phyloP scores from a whole-genome alignment of 2,113 vertebrate species.

The Hymenochirus boettgeri region DNA sequence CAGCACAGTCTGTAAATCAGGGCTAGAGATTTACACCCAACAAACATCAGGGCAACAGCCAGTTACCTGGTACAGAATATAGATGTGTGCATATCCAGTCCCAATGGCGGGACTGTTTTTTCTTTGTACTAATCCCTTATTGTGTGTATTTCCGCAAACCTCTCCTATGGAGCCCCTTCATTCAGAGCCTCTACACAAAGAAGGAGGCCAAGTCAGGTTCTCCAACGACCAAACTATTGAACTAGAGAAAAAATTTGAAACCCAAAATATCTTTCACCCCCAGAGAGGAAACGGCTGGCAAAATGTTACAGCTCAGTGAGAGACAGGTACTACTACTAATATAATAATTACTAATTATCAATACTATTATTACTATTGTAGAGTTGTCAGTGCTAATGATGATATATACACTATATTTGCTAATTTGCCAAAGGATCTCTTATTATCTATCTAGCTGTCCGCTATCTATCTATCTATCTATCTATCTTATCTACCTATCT shows the following conservation, averaged over 20 bases:
- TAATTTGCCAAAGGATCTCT: not conserved
- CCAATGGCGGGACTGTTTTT: too few relatives aligned
- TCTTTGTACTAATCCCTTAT: too few relatives aligned
- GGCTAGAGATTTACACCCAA: slow-evolving; percentile 4
- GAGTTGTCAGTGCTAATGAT: not conserved
- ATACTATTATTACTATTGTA: not conserved
- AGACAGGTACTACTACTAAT: slow-evolving; percentile 69
- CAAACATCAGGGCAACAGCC: not conserved
- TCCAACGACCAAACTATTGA: too few relatives aligned
- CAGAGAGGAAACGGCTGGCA: slow-evolving; percentile 92
- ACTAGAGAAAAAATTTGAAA: slow-evolving; percentile 93
- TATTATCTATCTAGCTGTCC: not conserved
- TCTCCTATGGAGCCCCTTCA: slow-evolving; percentile 89
- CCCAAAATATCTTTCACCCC: slow-evolving; percentile 93
- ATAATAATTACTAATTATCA: too few relatives aligned
- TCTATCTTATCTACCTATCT: not conserved
- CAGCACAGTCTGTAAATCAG: slow-evolving; percentile 57
- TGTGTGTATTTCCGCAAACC: slow-evolving; percentile 70
- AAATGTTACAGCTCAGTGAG: slow-evolving; percentile 96
- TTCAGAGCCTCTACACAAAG: slow-evolving; percentile 93
- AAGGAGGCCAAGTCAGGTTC: slow-evolving; percentile 86
- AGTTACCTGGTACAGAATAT: too few relatives aligned
- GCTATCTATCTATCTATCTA: not conserved
- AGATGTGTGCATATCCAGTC: too few relatives aligned
- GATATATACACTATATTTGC: too few relatives aligned